Percentiles rank a stretch among this genome's conserved stretches.
Conservation (phyloP, 2,113 vertebrate genomes). For the Haemorhous mexicanus region DNA sequence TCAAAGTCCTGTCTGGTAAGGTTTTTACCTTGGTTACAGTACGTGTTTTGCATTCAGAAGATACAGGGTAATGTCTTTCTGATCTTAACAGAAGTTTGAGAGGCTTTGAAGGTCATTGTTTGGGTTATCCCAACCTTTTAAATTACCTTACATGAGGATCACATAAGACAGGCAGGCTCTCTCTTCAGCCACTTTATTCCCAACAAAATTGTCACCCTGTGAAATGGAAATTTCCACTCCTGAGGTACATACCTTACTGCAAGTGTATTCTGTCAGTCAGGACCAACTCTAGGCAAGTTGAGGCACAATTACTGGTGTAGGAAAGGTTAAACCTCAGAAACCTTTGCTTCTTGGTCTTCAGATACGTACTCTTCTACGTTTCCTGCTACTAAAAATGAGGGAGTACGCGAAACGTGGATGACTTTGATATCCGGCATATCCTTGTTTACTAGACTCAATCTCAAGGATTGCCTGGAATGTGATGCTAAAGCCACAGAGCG, state of each 20-base stretch:
- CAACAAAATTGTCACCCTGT: not conserved
- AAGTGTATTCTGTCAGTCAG: not conserved
- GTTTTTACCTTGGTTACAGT: not conserved
- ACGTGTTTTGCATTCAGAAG: not conserved
- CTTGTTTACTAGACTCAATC: not conserved
- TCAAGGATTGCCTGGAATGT: not conserved
- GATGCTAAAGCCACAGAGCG: too few relatives aligned
- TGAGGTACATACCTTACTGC: fast-evolving
- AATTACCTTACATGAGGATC: not conserved
- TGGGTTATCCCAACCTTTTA: not conserved
- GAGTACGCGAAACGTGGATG: fast-evolving
- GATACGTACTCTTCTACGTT: not conserved
- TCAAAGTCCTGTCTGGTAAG: not conserved
- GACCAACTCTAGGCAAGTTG: not conserved
- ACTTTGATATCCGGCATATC: not conserved
- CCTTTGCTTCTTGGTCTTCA: not conserved
- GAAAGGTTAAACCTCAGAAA: not conserved
- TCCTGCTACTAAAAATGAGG: not conserved
- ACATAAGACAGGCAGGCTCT: not conserved
- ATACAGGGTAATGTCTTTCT: not conserved
- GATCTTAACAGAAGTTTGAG: not conserved
- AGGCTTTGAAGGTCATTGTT: not conserved
- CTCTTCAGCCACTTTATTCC: not conserved
- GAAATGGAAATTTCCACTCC: not conserved
- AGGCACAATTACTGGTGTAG: not conserved